Base-by-base conservation (phyloP, 2,113 vertebrate species). In the Pelobates fuscus region DNA sequence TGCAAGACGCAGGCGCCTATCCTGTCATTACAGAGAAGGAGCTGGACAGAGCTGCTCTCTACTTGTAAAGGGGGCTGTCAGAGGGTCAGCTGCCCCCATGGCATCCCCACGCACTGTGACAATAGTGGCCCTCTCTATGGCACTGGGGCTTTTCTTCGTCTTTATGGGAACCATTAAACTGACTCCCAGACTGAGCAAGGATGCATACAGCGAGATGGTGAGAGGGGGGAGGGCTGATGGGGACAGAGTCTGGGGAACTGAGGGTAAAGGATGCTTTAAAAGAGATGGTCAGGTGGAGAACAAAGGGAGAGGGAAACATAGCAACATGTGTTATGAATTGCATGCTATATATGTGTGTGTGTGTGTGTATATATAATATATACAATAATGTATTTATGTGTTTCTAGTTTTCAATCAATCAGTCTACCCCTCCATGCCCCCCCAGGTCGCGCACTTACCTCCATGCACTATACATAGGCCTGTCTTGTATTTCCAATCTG, bases 141-240 rank as follows among this genome's bases (percentile, higher is more conserved):
- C 96, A 49, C 83, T 98, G 71, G 97, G 96, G 54, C 90, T 98
- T 29, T 98, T 99, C 82, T 98, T 99, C 58, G 94, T 99, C 59
- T 99, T 99, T 23, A 99, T 99, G 97, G 97, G 95, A 15, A 97
- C 97, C 73, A 97, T 98, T 83, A 99, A 99, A 74, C 89, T 98
- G 82, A 97, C 96, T 0, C 96, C 97, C 2, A 91, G 95, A 62
- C 92, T 99, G 79, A 98, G 95, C 91, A 98, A 95, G 86, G 96
- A 97, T 79, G 95, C 97, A 2, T 96, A 98, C 89, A 94, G 88
- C 55, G 96, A 99, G 85, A 99, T 99, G 97, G 97, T 99, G 88
- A 96, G 96, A 89, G 30, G 49, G 15, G 68, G 75, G 8, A 0
- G 74, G 77, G 41, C 24, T n/a, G n/a, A 5, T 41, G 82, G 67